Base-by-base conservation (phyloP, 23 tunicate species). In the Clavelina lepadiformis region DNA sequence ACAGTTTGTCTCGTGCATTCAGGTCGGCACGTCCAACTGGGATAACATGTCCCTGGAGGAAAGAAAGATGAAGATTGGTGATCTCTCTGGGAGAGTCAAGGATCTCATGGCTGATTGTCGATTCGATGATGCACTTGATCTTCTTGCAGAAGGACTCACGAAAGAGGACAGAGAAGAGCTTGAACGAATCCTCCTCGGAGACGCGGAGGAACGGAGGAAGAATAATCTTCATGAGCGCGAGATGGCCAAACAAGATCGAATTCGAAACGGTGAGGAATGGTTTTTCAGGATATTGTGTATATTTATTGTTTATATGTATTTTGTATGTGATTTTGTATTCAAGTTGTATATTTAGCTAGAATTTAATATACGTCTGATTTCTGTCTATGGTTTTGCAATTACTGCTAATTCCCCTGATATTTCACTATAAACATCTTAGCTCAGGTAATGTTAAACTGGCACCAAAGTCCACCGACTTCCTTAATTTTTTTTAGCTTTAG, bases 21-120 rank as follows among this genome's bases (percentile, higher is more conserved):
- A 83, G 91, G 73, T 76, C 23, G 91, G 91, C 34, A 73, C 50
- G 23, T n/a, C 44, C 23, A 75, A 83, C 32, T 83, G 91, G 91
- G 56, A 58, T 22, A 56, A 53, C 3, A 75, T 83, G 81, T 55
- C 82, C n/a, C 62, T 33, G 3, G 63, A 46, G 18, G 93, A 85
- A 35, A 53, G 29, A 1, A 51, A 77, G 31, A 53, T 47, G 4
- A 67, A 77, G 28, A 64, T 77, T 18, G 79, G 69, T 20, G 78
- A 77, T 32, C 75, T 70, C 44, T 67, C 74, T 7, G 67, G 68
- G n/a, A 56, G 45, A 35, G 77, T 77, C 26, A 71, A 71, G 34
- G 82, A 86, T 30, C 46, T 86, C 35, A 86, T 86, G 76, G 50
- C 41, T 0, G 82, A 64, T 1, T 80, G 85, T 15, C 71, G 55